Evolutionary conservation across 2,797 vertebrate species (phyloP).

Genomic region (Etheostoma perlongum): DNA sequence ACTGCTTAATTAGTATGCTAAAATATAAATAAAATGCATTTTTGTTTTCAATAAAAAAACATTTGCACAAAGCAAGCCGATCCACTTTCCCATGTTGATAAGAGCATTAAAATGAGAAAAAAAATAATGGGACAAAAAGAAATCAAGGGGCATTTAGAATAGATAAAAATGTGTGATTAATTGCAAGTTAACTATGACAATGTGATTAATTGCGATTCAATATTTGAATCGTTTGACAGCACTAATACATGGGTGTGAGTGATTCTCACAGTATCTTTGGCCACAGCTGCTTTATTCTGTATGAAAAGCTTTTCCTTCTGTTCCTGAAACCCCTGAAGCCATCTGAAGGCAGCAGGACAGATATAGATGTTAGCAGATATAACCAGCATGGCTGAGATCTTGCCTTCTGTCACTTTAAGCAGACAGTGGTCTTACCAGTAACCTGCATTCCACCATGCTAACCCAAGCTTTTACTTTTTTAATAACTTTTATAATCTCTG

Average conservation of each 20-base stretch:
- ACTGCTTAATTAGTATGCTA: too few species aligned
- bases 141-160: too few species aligned
- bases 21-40: too few species aligned
- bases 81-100: too few species aligned
- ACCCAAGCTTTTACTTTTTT: slow-evolving; percentile 27
- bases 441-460: slow-evolving; percentile 2
- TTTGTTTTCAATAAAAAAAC: too few species aligned
- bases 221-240: too few species aligned
- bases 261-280: background rate
- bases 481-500: slow-evolving; percentile 28
- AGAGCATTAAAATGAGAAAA: too few species aligned
- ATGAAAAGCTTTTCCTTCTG: background rate
- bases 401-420: background rate
- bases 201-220: too few species aligned
- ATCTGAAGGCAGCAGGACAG: background rate
- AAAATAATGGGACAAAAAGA: too few species aligned
- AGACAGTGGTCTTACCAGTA: background rate
- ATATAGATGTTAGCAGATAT: background rate
- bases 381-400: background rate
- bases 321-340: background rate
- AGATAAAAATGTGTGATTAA: too few species aligned
- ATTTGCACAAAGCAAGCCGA: too few species aligned
- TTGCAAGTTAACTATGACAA: too few species aligned
- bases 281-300: background rate
- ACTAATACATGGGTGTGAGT: background rate